Conservation (phyloP, 2,113 vertebrate species). For the Microtus oregoni region DNA sequence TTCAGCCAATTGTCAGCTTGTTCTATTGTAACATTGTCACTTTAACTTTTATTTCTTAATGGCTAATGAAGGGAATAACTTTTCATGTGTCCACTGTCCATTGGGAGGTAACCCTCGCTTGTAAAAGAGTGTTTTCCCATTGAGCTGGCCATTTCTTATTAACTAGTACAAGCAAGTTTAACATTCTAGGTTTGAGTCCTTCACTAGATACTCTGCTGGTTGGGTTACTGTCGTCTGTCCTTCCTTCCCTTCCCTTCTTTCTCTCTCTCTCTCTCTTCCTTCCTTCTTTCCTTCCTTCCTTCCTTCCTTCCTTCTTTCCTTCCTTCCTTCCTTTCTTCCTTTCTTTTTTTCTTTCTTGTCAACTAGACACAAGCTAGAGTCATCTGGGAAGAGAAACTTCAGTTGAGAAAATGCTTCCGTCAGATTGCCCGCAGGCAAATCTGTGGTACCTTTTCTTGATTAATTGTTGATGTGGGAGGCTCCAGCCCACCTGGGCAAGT, state of each 20-base stretch:
- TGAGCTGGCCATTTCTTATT: neutral
- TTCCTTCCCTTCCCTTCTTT: neutral
- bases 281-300: rapidly evolving
- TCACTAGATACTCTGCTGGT: neutral
- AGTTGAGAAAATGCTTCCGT: no score
- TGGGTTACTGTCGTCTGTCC: neutral
- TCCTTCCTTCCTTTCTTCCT: no score
- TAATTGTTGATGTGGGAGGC: no score
- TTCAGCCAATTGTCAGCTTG: neutral
- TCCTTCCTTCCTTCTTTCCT: no score
- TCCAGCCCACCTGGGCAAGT: no score
- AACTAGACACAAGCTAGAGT: neutral
- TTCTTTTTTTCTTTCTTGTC: neutral
- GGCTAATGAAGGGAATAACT: neutral
- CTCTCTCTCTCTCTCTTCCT: no score
- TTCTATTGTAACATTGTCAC: neutral
- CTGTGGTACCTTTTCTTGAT: no score
- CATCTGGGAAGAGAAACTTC: neutral
- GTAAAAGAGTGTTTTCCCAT: neutral
- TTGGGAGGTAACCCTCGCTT: neutral
- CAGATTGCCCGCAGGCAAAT: no score
- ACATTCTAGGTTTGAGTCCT: neutral
- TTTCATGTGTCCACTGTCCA: neutral
- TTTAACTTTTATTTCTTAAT: conserved; percentile 26
- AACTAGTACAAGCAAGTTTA: neutral